Evolutionary conservation across 1,140 invertebrate species (phyloP).

Genomic region (Brachionus calyciflorus): DNA sequence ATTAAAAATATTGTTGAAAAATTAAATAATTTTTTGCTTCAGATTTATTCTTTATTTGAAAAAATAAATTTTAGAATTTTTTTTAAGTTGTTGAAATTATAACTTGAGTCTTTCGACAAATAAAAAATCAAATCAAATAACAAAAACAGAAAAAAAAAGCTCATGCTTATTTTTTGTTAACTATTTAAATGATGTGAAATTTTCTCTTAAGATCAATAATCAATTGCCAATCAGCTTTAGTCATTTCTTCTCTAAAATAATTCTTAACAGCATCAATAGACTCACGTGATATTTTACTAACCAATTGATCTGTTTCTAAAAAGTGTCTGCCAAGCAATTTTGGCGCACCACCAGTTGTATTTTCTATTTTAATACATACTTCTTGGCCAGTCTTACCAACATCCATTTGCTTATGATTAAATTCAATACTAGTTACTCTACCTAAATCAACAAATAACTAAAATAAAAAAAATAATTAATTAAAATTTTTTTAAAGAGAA

Average conservation of each 20-base stretch:
- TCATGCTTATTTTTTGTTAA: background rate
- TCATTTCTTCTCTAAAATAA: slow-evolving; percentile 93
- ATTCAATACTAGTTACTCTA: slow-evolving; percentile 87
- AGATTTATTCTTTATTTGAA: too few species aligned
- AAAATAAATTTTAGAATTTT: slow-evolving; percentile 23
- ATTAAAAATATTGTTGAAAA: too few species aligned
- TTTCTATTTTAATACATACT: slow-evolving; percentile 97
- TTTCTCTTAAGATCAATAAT: slow-evolving; percentile 97
- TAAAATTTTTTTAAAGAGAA: background rate
- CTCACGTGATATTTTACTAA: slow-evolving; percentile 93
- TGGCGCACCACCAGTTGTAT: slow-evolving; percentile 88
- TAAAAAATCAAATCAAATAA: background rate
- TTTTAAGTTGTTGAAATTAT: background rate
- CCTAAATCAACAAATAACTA: slow-evolving; percentile 87
- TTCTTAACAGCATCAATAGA: slow-evolving; percentile 98
- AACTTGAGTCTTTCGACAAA: background rate
- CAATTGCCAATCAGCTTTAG: slow-evolving; percentile 92
- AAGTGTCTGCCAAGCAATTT: slow-evolving; percentile 98
- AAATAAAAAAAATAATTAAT: slow-evolving; percentile 53
- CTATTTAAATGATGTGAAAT: slow-evolving; percentile 73
- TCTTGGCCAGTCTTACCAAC: slow-evolving; percentile 90
- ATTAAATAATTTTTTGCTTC: too few species aligned
- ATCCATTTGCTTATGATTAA: slow-evolving; percentile 76
- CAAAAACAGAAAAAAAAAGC: background rate
- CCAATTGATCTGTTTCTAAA: slow-evolving; percentile 86